Percentiles rank a stretch among this genome's conserved stretches.
phyloP scores from a whole-genome alignment of 2,797 vertebrate species.

The Lepidocolaptes lacrymiger region DNA sequence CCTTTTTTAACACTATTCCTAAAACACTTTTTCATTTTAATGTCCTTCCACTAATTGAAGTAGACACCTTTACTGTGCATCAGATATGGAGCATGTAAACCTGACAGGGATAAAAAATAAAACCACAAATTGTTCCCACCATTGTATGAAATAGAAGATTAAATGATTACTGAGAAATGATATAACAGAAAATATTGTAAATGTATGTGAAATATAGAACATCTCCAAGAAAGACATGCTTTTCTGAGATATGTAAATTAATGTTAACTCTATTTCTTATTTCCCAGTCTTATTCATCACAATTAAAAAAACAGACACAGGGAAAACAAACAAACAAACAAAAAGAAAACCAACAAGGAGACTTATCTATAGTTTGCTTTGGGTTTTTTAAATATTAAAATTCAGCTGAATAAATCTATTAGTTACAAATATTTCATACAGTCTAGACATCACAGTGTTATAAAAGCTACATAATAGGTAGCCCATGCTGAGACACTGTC shows the following conservation, averaged over 20 bases:
- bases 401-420: neutral
- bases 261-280: neutral
- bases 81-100: neutral
- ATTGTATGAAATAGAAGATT: neutral
- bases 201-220: neutral
- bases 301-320: neutral
- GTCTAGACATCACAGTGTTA: neutral
- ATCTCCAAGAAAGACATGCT: neutral
- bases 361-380: neutral
- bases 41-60: neutral
- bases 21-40: neutral
- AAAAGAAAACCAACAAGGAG: neutral
- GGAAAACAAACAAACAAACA: too few species aligned
- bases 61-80: neutral
- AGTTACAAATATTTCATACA: neutral
- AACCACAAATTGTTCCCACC: neutral
- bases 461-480: neutral
- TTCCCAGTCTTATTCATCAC: neutral
- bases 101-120: neutral
- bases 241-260: neutral
- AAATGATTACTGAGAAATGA: neutral
- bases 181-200: neutral
- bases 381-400: neutral
- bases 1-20: accelerated
- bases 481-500: neutral